Evolutionary conservation across 2,888 invertebrate species (phyloP), one percentile per base, ranked within the genome.

Genomic region (Apotomis betuletana): DNA sequence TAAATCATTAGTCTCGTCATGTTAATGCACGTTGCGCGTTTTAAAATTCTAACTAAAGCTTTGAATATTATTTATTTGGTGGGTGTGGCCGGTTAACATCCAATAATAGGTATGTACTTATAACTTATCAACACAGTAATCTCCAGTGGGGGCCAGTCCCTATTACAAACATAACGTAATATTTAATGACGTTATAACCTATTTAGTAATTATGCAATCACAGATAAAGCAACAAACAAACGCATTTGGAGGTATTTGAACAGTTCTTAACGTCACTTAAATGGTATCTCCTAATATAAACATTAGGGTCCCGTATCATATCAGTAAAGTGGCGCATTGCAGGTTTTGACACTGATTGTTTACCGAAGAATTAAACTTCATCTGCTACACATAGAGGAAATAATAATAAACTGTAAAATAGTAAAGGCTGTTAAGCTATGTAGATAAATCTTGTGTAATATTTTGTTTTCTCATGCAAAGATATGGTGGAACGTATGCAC

Each of bases 251-350:
- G 52, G 64, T 62, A 62, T 71, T 67, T 71, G 51, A 62, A 44
- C 38, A 57, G 41, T 54, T 61, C 41, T 52, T 52, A 58, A 57
- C 51, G 49, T 67, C 57, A 67, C 54, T 10, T 38, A 44, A 63
- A 49, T 57, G 57, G 10, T 71, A 67, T 71, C 67, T 38, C 13
- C 27, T 67, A 46, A 68, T n/a, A 27, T 41, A 62, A 73, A 65
- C 36, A 64, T 8, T 5, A 27, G 46, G 38, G 67, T 67, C 58
- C 59, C 15, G 55, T 55, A 27, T 62, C 63, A 44, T 67, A 68
- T 74, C 59, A 60, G 60, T 38, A 13, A 55, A 75, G 74, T 81
- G 77, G 76, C 84, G 85, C 87, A 87, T 81, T 87, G 86, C 85
- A 83, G 86, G 80, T 81, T 82, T 83, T 83, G 77, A 69, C 75